These are phyloP conservation scores for Pinna nobilis DNA, from an alignment of 1,140 invertebrate genomes.

Conservation along the genomic window DNA sequence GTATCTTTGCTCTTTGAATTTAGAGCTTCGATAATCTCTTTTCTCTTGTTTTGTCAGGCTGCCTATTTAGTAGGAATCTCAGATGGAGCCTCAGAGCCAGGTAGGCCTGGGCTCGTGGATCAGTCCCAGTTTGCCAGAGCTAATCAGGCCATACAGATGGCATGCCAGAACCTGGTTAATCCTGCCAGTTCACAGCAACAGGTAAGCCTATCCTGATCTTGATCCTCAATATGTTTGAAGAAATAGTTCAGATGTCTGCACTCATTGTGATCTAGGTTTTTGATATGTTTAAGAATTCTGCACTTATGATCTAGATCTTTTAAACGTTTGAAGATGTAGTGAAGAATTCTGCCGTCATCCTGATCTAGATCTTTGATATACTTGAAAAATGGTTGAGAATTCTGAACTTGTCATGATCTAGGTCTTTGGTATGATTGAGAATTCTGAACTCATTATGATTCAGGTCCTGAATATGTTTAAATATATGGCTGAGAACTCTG, in stretches of 20 bases:
- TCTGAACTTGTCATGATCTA: too few relatives aligned
- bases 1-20: neutral
- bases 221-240: too few relatives aligned
- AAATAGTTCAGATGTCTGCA: too few relatives aligned
- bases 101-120: conserved; percentile 92
- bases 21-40: neutral
- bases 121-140: conserved; percentile 91
- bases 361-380: too few relatives aligned
- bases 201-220: conserved; percentile 69
- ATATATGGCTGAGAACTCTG: too few relatives aligned
- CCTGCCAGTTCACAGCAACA: conserved; percentile 88
- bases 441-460: too few relatives aligned
- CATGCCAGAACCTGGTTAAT: conserved; percentile 88
- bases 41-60: conserved; percentile 79
- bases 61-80: conserved; percentile 96
- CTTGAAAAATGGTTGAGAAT: too few relatives aligned
- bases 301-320: too few relatives aligned
- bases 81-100: conserved; percentile 92
- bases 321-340: neutral
- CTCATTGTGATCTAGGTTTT: too few relatives aligned
- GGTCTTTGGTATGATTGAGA: too few relatives aligned
- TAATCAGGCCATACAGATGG: conserved; percentile 90
- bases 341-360: neutral
- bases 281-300: too few relatives aligned
- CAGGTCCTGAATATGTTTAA: too few relatives aligned